phyloP scores from a whole-genome alignment of 2,888 invertebrate genomes.

The Molorchus minor region DNA sequence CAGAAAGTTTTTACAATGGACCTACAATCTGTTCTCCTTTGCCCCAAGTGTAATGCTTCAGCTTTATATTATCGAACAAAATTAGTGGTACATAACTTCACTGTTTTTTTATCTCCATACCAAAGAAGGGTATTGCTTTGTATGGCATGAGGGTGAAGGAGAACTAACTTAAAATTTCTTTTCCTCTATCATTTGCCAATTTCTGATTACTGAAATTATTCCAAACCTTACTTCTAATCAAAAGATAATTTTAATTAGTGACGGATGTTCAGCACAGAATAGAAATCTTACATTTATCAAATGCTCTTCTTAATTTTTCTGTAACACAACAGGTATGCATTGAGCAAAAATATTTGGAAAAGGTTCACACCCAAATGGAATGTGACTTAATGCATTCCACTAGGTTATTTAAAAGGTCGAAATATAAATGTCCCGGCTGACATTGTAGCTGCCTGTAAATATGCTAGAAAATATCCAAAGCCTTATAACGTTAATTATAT shows the following conservation, averaged over 20 bases:
- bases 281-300: slow-evolving; percentile 27
- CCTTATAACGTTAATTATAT: slow-evolving; percentile 5
- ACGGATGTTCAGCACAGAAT: slow-evolving; percentile 24
- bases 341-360: slow-evolving; percentile 31
- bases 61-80: slow-evolving; percentile 30
- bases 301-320: slow-evolving; percentile 27
- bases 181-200: slow-evolving; percentile 18
- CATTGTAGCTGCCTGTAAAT: not conserved
- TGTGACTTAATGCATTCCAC: not conserved
- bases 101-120: slow-evolving; percentile 18
- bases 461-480: not conserved
- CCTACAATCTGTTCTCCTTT: slow-evolving; percentile 30
- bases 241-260: slow-evolving; percentile 22
- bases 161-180: slow-evolving; percentile 23
- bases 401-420: not conserved
- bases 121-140: slow-evolving; percentile 23
- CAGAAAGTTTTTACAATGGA: slow-evolving; percentile 31
- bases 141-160: slow-evolving; percentile 25
- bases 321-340: slow-evolving; percentile 13
- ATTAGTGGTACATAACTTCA: slow-evolving; percentile 30
- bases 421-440: not conserved
- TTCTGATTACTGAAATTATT: slow-evolving; percentile 14
- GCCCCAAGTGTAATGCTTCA: slow-evolving; percentile 29
- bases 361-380: slow-evolving; percentile 29
- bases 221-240: not conserved